phyloP scores from a whole-genome alignment of 2,113 vertebrate species.

The Megaceryle torquata region DNA sequence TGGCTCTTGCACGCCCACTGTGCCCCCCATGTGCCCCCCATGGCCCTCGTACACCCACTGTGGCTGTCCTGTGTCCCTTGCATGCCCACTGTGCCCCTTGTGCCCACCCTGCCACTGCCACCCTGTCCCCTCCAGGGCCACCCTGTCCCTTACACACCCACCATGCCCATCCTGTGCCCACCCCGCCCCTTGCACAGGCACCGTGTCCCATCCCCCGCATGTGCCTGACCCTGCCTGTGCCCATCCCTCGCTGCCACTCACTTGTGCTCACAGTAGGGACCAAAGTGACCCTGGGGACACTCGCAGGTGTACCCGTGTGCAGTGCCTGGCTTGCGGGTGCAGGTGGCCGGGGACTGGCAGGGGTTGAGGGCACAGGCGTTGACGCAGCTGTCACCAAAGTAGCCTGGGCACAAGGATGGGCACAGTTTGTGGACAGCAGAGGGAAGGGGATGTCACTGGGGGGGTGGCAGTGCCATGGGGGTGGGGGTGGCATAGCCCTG shows the following conservation, averaged over 20 bases:
- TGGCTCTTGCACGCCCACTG: neutral
- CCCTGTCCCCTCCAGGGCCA: neutral
- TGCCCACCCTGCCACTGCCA: neutral
- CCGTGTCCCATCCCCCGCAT: no score
- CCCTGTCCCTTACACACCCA: neutral
- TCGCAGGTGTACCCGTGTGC: slow-evolving; percentile 84
- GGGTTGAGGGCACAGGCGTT: slow-evolving; percentile 89
- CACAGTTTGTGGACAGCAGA: neutral
- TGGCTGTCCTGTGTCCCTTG: neutral
- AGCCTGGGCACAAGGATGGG: slow-evolving; percentile 73
- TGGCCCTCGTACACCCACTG: neutral
- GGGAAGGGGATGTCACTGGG: neutral
- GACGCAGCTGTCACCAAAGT: slow-evolving; percentile 87
- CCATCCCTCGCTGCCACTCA: slow-evolving; percentile 4
- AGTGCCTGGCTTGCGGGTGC: slow-evolving; percentile 78
- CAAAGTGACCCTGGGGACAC: slow-evolving; percentile 86
- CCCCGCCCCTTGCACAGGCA: no score
- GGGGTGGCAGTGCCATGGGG: neutral
- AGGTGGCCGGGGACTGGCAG: slow-evolving; percentile 85
- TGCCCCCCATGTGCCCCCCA: no score
- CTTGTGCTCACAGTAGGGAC: slow-evolving; percentile 93
- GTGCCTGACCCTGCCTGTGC: no score
- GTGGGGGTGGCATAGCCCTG: no score
- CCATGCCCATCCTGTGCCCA: neutral
- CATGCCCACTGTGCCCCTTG: neutral